Base-by-base conservation (phyloP, 2,888 invertebrate genomes). In the Cecidostiba fungosa region DNA sequence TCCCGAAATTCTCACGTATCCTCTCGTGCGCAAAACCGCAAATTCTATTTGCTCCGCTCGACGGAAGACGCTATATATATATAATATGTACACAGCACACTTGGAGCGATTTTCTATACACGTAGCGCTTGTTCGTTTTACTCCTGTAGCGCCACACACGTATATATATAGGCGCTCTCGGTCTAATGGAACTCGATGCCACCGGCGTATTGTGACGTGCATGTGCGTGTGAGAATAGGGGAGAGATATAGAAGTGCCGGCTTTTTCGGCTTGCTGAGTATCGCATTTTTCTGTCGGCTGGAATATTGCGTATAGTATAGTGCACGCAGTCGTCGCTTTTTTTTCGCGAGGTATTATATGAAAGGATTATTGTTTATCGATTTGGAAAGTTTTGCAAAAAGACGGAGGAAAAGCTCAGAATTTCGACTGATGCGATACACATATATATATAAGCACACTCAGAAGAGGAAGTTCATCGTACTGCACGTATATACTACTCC, bases 41-140 rank as follows among this genome's bases (percentile, higher is more conserved):
- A 91, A 92, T 92, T 92, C 91, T 92, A 91, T 92, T 92, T 92
- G 90, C 90, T 87, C n/a, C 87, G 87, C 88, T 70, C 54, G 66
- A 90, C 89, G 90, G 90, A 89, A 90, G 91, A 91, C 89, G 88
- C 89, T 23, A 12, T 43, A 12, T 43, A 10, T 43, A 43, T 43
- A 43, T 32, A 32, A 43, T 43, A 43, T 43, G 43, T 43, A 43
- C 50, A 50, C 50, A n/a, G 43, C 14, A 87, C n/a, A 10, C 32
- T 16, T 50, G 2, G 82, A 89, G 87, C 91, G 62, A 78, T 47
- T 77, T 54, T 29, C 77, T 78, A 36, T 47, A n/a, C 43, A 19
- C 77, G 12, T 36, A 23, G 39, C 19, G 19, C 59, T 26, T 36
- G 89, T 90, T 88, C 89, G 89, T 88, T 89, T 81, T 69, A 76